phyloP scores from a whole-genome alignment of 2,888 invertebrate genomes.

The Epirrita christyi region DNA sequence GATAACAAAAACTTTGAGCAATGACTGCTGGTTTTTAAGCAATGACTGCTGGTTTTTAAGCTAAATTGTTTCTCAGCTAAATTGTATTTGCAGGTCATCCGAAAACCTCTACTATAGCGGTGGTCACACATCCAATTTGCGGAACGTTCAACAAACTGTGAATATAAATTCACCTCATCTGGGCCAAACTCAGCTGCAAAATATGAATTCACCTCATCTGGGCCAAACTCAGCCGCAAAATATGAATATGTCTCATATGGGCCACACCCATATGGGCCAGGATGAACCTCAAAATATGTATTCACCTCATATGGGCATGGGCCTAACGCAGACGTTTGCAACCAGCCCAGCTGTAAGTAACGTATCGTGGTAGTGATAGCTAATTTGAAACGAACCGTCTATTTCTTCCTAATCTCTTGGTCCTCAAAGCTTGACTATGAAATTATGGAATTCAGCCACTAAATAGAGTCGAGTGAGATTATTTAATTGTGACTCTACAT shows the following conservation, averaged over 20 bases:
- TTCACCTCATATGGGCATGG: neutral
- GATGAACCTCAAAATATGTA: neutral
- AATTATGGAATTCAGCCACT: too few relatives aligned
- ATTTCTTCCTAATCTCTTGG: too few relatives aligned
- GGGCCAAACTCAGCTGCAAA: neutral
- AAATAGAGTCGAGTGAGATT: too few relatives aligned
- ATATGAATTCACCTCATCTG: constrained; percentile 11
- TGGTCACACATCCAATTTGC: constrained; percentile 49
- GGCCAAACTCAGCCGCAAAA: constrained; percentile 9
- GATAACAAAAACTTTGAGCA: too few relatives aligned
- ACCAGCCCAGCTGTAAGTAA: constrained; percentile 10
- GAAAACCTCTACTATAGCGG: constrained; percentile 53
- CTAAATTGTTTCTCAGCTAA: too few relatives aligned
- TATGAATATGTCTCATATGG: constrained; percentile 11
- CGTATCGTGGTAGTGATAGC: too few relatives aligned
- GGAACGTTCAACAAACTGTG: constrained; percentile 39
- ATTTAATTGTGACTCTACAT: too few relatives aligned
- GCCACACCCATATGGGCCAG: too few relatives aligned
- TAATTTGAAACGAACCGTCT: too few relatives aligned
- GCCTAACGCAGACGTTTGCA: constrained; percentile 16
- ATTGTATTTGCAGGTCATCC: constrained; percentile 37
- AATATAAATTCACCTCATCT: neutral
- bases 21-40: too few relatives aligned
- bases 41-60: too few relatives aligned
- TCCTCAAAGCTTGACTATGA: too few relatives aligned